Percentiles rank a stretch among this genome's conserved stretches.
These are phyloP conservation scores for Melinopterus prodromus DNA, from an alignment of 2,888 invertebrate genomes.

Conservation along the genomic window DNA sequence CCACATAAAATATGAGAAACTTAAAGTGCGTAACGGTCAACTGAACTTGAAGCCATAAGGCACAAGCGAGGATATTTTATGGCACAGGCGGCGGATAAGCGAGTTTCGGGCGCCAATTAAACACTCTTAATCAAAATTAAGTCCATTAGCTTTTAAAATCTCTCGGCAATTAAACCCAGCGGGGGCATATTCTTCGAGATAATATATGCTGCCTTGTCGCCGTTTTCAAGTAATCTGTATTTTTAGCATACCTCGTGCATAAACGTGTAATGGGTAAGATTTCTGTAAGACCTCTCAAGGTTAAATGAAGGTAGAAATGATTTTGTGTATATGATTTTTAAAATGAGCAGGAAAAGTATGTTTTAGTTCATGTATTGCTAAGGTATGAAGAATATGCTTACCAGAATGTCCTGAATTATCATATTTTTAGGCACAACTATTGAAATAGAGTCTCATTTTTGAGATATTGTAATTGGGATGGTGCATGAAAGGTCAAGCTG, in stretches of 20 bases:
- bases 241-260: background rate
- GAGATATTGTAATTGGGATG: background rate
- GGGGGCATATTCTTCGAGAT: background rate
- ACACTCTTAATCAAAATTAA: constrained; percentile 31
- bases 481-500: background rate
- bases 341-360: no score
- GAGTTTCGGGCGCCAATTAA: constrained; percentile 27
- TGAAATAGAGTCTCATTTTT: no score
- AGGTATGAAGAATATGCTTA: no score
- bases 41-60: background rate
- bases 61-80: constrained; percentile 20
- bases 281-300: background rate
- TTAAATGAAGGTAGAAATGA: background rate
- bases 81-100: constrained; percentile 19
- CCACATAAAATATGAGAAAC: background rate
- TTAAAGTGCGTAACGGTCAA: background rate
- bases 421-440: no score
- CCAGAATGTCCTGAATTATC: no score
- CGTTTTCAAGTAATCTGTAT: background rate
- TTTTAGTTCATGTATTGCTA: no score
- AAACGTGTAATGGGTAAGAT: background rate
- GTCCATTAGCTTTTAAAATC: constrained; percentile 30
- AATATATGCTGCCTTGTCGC: background rate
- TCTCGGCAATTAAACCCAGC: background rate
- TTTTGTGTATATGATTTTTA: no score